Conservation (phyloP, 2,888 invertebrate species). For the Cosmopolites sordidus region DNA sequence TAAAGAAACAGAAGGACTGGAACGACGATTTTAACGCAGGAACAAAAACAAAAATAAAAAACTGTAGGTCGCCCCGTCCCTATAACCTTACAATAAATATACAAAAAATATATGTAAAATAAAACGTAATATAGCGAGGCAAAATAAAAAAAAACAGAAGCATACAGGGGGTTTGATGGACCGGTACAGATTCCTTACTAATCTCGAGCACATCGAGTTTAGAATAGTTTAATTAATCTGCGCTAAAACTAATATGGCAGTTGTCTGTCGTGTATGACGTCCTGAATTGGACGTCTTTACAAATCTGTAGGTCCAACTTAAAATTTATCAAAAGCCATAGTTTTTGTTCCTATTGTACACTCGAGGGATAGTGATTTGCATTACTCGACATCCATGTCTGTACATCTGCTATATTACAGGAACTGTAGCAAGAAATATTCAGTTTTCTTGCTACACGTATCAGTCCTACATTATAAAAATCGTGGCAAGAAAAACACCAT, state of each 20-base stretch:
- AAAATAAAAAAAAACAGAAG: constrained; percentile 15
- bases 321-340: constrained; percentile 10
- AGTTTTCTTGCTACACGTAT: too few species aligned
- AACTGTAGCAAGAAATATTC: too few species aligned
- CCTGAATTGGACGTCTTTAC: neutral
- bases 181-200: constrained; percentile 19
- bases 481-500: too few species aligned
- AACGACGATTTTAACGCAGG: too few species aligned
- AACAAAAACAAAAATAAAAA: too few species aligned
- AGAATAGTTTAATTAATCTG: constrained; percentile 30
- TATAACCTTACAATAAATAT: too few species aligned
- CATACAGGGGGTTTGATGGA: constrained; percentile 7
- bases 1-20: too few species aligned
- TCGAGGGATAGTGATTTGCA: constrained; percentile 1
- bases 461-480: too few species aligned
- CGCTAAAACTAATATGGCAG: constrained; percentile 49
- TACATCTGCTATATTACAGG: too few species aligned
- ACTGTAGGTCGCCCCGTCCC: too few species aligned
- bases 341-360: constrained; percentile 2
- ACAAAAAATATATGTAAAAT: too few species aligned
- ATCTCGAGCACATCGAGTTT: constrained; percentile 1
- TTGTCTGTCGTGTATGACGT: constrained; percentile 24
- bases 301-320: constrained; percentile 25
- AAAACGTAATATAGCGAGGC: constrained; percentile 6
- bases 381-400: too few species aligned